A percentile compares a stretch with the other conserved stretches of the same genome.
Conservation (phyloP, 2,113 vertebrate genomes). For the Columba janthina region DNA sequence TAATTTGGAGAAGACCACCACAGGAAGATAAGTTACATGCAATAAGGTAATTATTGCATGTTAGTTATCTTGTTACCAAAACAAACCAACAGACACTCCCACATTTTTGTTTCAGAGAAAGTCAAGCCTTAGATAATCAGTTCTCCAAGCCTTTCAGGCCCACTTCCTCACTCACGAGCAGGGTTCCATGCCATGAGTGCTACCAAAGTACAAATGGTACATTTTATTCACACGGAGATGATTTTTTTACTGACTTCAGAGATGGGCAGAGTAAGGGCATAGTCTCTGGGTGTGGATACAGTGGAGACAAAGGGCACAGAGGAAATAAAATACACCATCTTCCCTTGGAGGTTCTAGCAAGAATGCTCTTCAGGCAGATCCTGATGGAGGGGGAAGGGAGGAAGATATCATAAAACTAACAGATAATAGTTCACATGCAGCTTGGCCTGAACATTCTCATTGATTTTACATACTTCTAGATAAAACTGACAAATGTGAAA, state of each 20-base stretch:
- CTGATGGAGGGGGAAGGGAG: not conserved
- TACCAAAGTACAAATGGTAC: not conserved
- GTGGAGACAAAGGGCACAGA: not conserved
- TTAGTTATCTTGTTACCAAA: not conserved
- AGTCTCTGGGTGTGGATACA: rapidly evolving
- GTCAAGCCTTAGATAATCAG: not conserved
- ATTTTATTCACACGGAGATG: not conserved
- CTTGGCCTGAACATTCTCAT: slow-evolving; percentile 23
- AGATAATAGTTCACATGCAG: slow-evolving; percentile 34
- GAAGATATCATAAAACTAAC: not conserved
- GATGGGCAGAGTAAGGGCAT: not conserved
- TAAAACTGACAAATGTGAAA: slow-evolving; percentile 47
- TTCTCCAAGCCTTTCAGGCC: not conserved
- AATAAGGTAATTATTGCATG: not conserved
- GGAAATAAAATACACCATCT: rapidly evolving
- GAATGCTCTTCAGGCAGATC: not conserved
- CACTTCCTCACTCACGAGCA: not conserved
- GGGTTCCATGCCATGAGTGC: rapidly evolving
- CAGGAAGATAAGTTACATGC: not conserved
- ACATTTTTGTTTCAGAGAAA: not conserved
- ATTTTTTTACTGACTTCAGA: not conserved
- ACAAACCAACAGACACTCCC: not conserved
- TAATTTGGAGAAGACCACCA: not conserved
- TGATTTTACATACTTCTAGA: slow-evolving; percentile 59
- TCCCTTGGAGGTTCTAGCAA: not conserved